Percentiles rank a stretch among this genome's conserved stretches.
Evolutionary conservation across 2,797 vertebrate species (phyloP).

Genomic region (Champsocephalus esox): DNA sequence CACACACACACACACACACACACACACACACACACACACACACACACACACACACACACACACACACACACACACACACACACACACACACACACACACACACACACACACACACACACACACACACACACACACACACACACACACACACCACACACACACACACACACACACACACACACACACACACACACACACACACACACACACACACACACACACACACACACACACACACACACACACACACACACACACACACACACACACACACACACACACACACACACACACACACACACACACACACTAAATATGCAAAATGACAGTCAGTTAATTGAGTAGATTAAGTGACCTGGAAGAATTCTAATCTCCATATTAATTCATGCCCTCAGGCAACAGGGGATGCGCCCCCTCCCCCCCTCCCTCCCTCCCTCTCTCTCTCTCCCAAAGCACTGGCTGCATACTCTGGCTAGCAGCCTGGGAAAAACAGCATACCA

Average conservation of each 20-base stretch:
- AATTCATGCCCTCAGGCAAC: conserved; percentile 40
- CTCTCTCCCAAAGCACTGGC: conserved; percentile 5
- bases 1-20: conserved; percentile 1
- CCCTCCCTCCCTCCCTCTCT: not conserved
- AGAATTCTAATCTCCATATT: conserved; percentile 70
- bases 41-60: too few relatives aligned
- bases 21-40: too few relatives aligned
- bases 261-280: not conserved
- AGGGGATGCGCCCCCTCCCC: not conserved
- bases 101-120: too few relatives aligned
- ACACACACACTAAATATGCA: conserved; percentile 39
- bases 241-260: too few relatives aligned
- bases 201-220: conserved; percentile 20
- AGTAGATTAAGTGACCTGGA: conserved; percentile 76
- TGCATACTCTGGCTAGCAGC: conserved; percentile 22
- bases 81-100: too few relatives aligned
- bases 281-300: too few relatives aligned
- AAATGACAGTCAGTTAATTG: conserved; percentile 67
- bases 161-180: conserved; percentile 1
- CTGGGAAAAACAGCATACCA: conserved; percentile 9
- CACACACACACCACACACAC: not conserved
- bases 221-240: too few relatives aligned
- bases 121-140: too few relatives aligned
- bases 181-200: not conserved
- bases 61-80: too few relatives aligned